Base-by-base conservation (phyloP, 2,797 vertebrate genomes). In the Babyrousa celebensis region DNA sequence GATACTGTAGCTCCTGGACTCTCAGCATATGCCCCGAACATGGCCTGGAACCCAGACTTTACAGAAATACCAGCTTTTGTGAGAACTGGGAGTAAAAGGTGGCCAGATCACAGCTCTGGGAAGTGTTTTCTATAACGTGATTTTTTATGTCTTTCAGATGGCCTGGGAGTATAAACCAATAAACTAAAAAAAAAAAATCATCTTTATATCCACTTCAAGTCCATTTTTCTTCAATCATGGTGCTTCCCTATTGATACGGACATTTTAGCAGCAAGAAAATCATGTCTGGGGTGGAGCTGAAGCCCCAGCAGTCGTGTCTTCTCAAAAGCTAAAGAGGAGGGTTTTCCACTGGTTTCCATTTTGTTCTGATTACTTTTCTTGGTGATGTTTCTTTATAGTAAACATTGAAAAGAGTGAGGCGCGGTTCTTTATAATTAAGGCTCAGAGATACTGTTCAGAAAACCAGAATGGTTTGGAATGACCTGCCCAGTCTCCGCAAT, bases 371-470 rank as follows among this genome's bases (percentile, higher is more conserved):
- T 92, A 17, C 25, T n/a, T 78, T 85, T 43, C 16, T 27, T 12
- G 12, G 84, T 48, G 85, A 40, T 79, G 58, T 43, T 83, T 95
- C 78, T 86, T 95, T 94, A 67, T 65, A 95, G 54, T 58, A 91
- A 96, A 92, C 56, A 86, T 84, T 92, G 79, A 65, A 83, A 84
- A 86, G 86, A 87, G 72, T 52, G 75, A 86, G 93, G n/a, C 25
- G 11, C 72, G 21, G n/a, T 43, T 91, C 56, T 88, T 89, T 52
- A 48, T 88, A 23, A n/a, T 87, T 58, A 74, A 87, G 58, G 7
- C 32, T 25, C 16, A 12, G 2, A n/a, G 40, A 11, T 11, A 12
- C 43, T 7, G 10, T 86, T 86, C 5, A 48, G 85, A 65, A 85
- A 94, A 29, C 4, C 14, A 58, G n/a, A 71, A 15, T 23, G 17